phyloP scores from a whole-genome alignment of 2,797 vertebrate genomes.

The Morus bassanus region DNA sequence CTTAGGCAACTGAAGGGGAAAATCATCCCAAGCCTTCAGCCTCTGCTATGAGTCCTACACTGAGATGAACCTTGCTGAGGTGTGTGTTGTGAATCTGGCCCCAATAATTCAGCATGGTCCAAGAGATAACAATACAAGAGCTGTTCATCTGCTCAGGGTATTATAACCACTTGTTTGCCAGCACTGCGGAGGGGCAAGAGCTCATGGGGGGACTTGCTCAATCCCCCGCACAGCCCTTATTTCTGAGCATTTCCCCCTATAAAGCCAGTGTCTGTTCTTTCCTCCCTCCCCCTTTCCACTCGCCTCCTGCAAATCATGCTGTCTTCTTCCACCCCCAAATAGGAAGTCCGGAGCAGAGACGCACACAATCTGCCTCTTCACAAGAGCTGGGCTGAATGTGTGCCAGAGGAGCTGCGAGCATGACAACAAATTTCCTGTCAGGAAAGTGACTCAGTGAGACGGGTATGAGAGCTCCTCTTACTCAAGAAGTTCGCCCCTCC shows the following conservation, averaged over 20 bases:
- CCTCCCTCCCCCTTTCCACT: conserved; percentile 60
- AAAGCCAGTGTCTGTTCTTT: conserved; percentile 30
- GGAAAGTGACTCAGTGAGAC: conserved; percentile 70
- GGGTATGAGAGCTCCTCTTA: conserved; percentile 68
- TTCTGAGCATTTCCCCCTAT: neutral
- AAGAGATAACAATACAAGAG: neutral
- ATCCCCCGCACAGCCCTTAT: neutral
- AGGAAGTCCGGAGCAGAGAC: conserved; percentile 67
- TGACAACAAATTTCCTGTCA: conserved; percentile 78
- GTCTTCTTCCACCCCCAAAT: conserved; percentile 65
- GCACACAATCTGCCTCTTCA: conserved; percentile 79
- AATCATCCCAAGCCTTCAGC: neutral
- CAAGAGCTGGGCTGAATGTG: conserved; percentile 61
- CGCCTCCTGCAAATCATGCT: conserved; percentile 59
- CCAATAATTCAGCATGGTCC: neutral
- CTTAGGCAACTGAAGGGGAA: neutral
- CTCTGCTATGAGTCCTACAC: neutral
- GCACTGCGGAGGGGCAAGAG: neutral
- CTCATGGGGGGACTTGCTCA: neutral
- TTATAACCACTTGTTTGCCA: neutral
- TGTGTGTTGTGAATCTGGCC: neutral
- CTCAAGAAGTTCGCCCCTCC: conserved; percentile 61
- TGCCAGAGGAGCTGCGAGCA: conserved; percentile 69
- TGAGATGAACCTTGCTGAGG: neutral
- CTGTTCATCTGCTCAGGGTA: neutral